Evolutionary conservation across 2,797 vertebrate genomes (phyloP).

Genomic region (Silurus aristotelis): DNA sequence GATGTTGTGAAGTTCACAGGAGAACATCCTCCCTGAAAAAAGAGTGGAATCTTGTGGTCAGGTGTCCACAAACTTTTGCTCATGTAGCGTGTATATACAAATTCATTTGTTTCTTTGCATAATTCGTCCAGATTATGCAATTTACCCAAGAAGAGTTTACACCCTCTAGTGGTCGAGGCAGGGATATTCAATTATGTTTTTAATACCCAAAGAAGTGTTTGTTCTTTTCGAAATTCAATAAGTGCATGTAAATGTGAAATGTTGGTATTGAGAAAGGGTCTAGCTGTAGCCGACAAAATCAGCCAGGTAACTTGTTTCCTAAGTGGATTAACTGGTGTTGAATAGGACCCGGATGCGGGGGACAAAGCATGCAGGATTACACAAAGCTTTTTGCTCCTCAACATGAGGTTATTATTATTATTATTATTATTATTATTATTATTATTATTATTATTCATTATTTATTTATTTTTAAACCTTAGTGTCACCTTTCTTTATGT

Average conservation of each 20-base stretch:
- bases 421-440: slow-evolving; percentile 39
- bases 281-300: slow-evolving; percentile 27
- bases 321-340: slow-evolving; percentile 65
- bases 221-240: neutral
- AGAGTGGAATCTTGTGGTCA: too few species aligned
- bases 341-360: slow-evolving; percentile 61
- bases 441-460: slow-evolving; percentile 54
- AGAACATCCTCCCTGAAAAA: too few species aligned
- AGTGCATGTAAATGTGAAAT: neutral
- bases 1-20: too few species aligned
- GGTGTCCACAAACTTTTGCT: too few species aligned
- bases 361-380: slow-evolving; percentile 71
- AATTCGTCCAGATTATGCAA: neutral
- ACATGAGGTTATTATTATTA: slow-evolving; percentile 67
- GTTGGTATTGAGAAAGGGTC: slow-evolving; percentile 19
- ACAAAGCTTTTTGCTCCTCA: slow-evolving; percentile 68
- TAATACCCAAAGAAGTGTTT: neutral
- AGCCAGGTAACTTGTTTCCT: slow-evolving; percentile 57
- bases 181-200: neutral
- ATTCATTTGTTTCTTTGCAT: neutral
- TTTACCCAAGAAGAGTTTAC: neutral
- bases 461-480: too few species aligned
- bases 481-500: slow-evolving; percentile 38
- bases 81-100: too few species aligned
- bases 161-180: neutral